A percentile compares a stretch with the other conserved stretches of the same genome.
phyloP scores from a whole-genome alignment of 2,113 vertebrate genomes.

The Alces alces region DNA sequence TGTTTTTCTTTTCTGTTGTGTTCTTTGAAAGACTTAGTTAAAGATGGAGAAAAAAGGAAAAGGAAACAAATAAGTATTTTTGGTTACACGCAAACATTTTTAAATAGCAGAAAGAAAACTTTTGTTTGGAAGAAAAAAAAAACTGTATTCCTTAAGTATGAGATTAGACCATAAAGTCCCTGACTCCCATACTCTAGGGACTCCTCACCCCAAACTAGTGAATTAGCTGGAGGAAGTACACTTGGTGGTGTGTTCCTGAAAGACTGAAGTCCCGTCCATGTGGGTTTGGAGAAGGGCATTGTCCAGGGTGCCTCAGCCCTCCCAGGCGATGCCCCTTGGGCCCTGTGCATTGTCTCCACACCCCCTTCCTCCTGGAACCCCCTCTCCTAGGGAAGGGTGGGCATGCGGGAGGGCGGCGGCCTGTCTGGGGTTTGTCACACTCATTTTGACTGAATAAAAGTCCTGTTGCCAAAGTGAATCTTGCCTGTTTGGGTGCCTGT shows the following conservation, averaged over 20 bases:
- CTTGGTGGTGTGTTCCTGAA: slow-evolving; percentile 29
- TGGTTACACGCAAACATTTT: slow-evolving; percentile 68
- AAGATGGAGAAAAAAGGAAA: slow-evolving; percentile 14
- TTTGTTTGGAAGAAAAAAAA: slow-evolving; percentile 44
- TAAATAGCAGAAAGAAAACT: slow-evolving; percentile 54
- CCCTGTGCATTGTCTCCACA: not conserved
- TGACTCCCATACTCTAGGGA: not conserved
- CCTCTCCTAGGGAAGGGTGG: not conserved
- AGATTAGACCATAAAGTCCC: slow-evolving; percentile 49
- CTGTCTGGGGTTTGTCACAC: slow-evolving; percentile 30
- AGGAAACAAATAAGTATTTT: slow-evolving; percentile 71
- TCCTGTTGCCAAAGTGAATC: slow-evolving; percentile 72
- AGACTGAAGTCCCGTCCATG: not conserved
- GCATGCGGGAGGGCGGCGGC: not conserved
- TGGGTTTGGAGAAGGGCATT: not conserved
- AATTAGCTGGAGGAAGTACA: slow-evolving; percentile 53
- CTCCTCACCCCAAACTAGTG: not conserved
- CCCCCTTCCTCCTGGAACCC: not conserved
- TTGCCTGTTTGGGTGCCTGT: not conserved
- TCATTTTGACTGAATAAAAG: slow-evolving; percentile 70
- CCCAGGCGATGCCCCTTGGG: not conserved
- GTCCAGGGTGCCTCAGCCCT: not conserved
- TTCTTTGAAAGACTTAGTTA: slow-evolving; percentile 52
- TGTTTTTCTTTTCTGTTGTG: slow-evolving; percentile 56
- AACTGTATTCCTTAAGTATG: slow-evolving; percentile 53